Percentiles rank a stretch among this genome's conserved stretches.
Evolutionary conservation across 2,888 invertebrate species (phyloP).

Genomic region (Agriotes lineatus): DNA sequence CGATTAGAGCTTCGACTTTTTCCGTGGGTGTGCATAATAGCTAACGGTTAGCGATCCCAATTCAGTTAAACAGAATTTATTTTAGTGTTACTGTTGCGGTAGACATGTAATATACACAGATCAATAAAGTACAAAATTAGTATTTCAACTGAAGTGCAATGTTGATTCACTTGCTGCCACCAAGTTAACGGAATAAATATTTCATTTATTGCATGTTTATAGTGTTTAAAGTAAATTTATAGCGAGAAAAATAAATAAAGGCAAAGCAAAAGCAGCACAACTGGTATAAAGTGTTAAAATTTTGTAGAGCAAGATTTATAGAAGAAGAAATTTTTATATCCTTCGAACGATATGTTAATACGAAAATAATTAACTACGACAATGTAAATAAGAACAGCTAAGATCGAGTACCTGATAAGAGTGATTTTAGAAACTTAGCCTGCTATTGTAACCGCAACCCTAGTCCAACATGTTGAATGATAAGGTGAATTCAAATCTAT

Average conservation of each 20-base stretch:
- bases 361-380: slow-evolving; percentile 27
- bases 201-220: too few species aligned
- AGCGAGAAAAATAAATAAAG: too few species aligned
- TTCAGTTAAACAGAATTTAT: not conserved
- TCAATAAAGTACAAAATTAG: slow-evolving; percentile 23
- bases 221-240: slow-evolving; percentile 2
- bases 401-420: slow-evolving; percentile 51
- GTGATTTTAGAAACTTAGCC: slow-evolving; percentile 51
- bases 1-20: too few species aligned
- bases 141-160: slow-evolving; percentile 4
- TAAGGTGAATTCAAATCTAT: slow-evolving; percentile 44
- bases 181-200: not conserved
- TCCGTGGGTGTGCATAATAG: too few species aligned
- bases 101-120: slow-evolving; percentile 1
- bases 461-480: slow-evolving; percentile 52
- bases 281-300: slow-evolving; percentile 25
- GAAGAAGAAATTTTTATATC: slow-evolving; percentile 32
- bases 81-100: not conserved
- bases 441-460: slow-evolving; percentile 53
- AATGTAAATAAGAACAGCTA: slow-evolving; percentile 43
- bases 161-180: not conserved
- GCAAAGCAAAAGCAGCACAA: slow-evolving; percentile 36
- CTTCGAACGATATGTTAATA: slow-evolving; percentile 17
- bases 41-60: too few species aligned
- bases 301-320: slow-evolving; percentile 30